These are phyloP conservation scores for Trochalopteron elliotii DNA, from an alignment of 2,113 vertebrate genomes.

Conservation along the genomic window DNA sequence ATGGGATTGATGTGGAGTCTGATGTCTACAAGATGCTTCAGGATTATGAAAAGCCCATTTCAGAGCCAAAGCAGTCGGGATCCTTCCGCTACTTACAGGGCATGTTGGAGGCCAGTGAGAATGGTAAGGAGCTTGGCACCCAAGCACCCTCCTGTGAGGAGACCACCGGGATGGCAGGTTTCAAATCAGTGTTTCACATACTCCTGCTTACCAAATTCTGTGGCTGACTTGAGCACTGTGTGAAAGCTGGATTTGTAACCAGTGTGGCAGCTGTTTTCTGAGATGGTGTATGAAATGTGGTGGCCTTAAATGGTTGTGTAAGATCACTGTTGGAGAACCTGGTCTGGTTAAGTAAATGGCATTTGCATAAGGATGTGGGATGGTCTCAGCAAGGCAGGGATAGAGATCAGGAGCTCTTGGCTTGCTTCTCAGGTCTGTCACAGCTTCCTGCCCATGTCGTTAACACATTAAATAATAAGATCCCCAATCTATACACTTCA, in stretches of 20 bases:
- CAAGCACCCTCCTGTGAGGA: not conserved
- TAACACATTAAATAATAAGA: not conserved
- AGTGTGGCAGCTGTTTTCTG: not conserved
- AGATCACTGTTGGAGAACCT: not conserved
- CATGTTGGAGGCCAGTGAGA: conserved; percentile 92
- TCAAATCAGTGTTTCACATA: not conserved
- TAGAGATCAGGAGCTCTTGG: conserved; percentile 21
- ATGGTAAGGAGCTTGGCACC: conserved; percentile 75
- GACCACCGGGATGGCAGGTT: accelerated
- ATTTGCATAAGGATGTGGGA: conserved; percentile 23
- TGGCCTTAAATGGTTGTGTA: not conserved
- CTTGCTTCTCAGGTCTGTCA: not conserved
- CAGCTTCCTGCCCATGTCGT: not conserved
- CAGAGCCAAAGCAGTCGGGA: conserved; percentile 93
- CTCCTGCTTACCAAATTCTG: not conserved
- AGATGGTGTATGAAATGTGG: not conserved
- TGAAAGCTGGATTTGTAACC: not conserved
- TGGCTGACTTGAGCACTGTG: not conserved
- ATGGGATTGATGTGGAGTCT: conserved; percentile 85
- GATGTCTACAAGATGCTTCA: conserved; percentile 98
- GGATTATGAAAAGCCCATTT: conserved; percentile 80
- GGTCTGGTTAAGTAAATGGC: not conserved
- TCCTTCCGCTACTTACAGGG: conserved; percentile 96
- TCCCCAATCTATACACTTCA: not conserved
- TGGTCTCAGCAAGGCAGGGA: not conserved